Base-by-base conservation (phyloP, 2,113 vertebrate species). In the Mormyrus iriodes region DNA sequence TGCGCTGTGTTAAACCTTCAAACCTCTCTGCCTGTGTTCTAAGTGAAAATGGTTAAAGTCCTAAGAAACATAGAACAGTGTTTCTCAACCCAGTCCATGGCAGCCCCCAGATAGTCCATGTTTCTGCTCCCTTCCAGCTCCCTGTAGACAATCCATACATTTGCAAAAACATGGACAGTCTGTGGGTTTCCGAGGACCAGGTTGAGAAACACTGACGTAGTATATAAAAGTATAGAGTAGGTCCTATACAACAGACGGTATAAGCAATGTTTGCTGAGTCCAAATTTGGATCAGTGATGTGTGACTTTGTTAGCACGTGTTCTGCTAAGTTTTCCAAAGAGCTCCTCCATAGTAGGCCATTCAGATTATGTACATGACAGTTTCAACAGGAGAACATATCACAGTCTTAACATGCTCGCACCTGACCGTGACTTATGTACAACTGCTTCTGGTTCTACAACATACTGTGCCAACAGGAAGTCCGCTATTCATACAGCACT, bases 311-410 rank as follows among this genome's bases (percentile, higher is more conserved):
- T 89, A 58, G 15, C 5, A n/a, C 44, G 15, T n/a, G 35, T 65
- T 51, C 88, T 58, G 85, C 83, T 84, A 89, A 58, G 76, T 90
- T 87, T 88, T 89, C 65, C 87, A 85, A 82, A 31, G 90, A 91
- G 91, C 90, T 90, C 90, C 89, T 93, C 93, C 87, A 92, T 94
- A 95, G 92, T 95, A 95, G 95, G 93, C 93, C 92, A 90, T 91
- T 94, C 92, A 92, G 94, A 92, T 19, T 94, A 94, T 96, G 92
- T 96, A 97, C 96, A 97, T 24, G 85, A 87, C 35, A 93, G 93
- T 92, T 95, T 93, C 94, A 86, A 92, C 92, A 93, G 52, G 90
- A 93, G 93, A 94, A 92, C 97, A 92, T 96, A 97, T 96, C 96
- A 95, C 90, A 94, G 90, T 90, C 91, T 94, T 92, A 93, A 94